Base-by-base conservation (phyloP, 2,888 invertebrate species). In the Brachynemurus nebulosus region DNA sequence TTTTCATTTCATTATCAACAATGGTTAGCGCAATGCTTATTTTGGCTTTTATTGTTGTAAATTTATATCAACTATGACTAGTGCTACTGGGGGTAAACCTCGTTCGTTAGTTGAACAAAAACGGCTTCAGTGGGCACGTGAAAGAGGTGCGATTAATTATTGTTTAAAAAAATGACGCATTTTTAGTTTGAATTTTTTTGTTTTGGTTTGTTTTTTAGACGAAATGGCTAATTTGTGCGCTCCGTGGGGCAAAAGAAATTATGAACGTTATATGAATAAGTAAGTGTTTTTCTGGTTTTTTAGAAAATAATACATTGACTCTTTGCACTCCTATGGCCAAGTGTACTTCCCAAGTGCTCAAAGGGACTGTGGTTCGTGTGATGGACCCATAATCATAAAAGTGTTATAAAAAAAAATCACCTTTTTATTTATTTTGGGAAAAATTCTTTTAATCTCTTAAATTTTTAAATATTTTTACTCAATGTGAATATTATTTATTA, bases 91-190 rank as follows among this genome's bases (percentile, higher is more conserved):
- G 35, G 47, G 55, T 40, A 58, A 57, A 45, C 54, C 57, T n/a
- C 50, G 59, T 50, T 79, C 86, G 51, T 68, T 89, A 61, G 72
- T 90, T 57, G 88, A 92, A 70, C 79, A 84, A 67, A 92, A 92
- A 67, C 81, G 82, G 64, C 73, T 83, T 59, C 91, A 93, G 76
- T 92, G 92, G 92, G 90, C 89, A 55, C 78, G 75, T 65, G 92
- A 93, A 71, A 77, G 80, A 77, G 91, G 92, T 91, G 70, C 59
- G 63, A 55, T 40, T 37, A 17, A 38, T 42, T 40, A 36, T 6
- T 17, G 35, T 36, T 47, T 18, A 36, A 23, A 20, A 40, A 39
- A 5, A 20, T 18, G 18, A 4, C 20, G 19, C 11, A 5, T 19
- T 18, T 21, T 21, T 19, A n/a, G n/a, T n/a, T n/a, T n/a, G n/a